Base-by-base conservation (phyloP, 2,888 invertebrate species). In the Mycalesis mineus region DNA sequence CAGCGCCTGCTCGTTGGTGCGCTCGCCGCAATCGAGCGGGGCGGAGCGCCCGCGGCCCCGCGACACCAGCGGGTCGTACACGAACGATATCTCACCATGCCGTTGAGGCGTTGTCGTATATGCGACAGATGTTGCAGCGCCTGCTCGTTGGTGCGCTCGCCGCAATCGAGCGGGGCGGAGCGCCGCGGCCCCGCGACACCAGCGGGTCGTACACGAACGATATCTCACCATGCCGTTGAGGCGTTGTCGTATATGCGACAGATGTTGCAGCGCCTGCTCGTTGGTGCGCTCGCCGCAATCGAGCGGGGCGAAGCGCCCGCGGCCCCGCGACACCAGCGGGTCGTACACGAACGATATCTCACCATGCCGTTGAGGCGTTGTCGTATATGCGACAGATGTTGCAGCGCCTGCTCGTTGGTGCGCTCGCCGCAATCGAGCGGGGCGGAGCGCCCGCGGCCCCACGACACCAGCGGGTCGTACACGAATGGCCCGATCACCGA, bases 201-300 rank as follows among this genome's bases (percentile, higher is more conserved):
- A 98, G 90, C 4, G 97, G 97, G 91, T 99, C 99, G 82, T 98
- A 97, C 33, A 98, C 95, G 77, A 99, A 98, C 1, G 98, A 22
- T 22, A 22, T 22, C 84, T 91, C 74, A 92, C 95, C 88, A 92
- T 94, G 33, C 96, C 97, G 73, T 95, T 93, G 31, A 99, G 91
- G 33, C 98, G 91, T 62, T 94, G 92, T 61, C 96, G 94, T 54
- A 99, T 98, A 68, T 96, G 94, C 68, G 92, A 92, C 37, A 98
- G 92, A 79, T 97, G 94, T 63, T 93, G 93, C 71, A 95, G 86
- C 0, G 97, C 97, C 91, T 96, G 91, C 9, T 91, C 88, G 76
- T 92, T 92, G 57, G 91, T 92, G 7, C 91, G 72, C 68, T 92
- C 92, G 49, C 77, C 84, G 67, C 73, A 70, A 68, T 83, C 84